Base-by-base conservation (phyloP, 1,140 invertebrate genomes). In the Brachionus manjavacas region DNA sequence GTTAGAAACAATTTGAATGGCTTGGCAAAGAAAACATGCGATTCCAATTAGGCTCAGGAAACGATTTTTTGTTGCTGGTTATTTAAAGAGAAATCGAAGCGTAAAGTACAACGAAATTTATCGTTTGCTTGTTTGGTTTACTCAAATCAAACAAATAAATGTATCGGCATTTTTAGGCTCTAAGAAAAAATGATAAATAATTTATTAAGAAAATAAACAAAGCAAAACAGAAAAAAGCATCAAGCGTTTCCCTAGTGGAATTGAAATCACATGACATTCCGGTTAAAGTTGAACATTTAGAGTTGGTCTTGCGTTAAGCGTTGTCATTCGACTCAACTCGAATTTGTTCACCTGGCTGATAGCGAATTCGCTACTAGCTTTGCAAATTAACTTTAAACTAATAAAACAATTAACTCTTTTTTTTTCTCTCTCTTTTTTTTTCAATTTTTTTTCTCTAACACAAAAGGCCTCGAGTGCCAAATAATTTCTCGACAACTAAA, bases 211-310 rank as follows among this genome's bases (percentile, higher is more conserved):
- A 68, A 28, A 68, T 68, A 31, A 28, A 68, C 68, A 39, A 28
- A 12, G 14, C 12, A 28, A 6, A 68, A 68, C 20, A 68, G 4
- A 23, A 12, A n/a, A 64, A 64, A 64, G 20, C 60, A 64, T 64
- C 14, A 20, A 39, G 68, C 68, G 68, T 72, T 72, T 72, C 68
- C 68, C n/a, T 72, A 28, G 28, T 72, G n/a, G 35, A 72, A 72
- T 72, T 39, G 11, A 72, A 72, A 72, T 39, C 68, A 72, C 68
- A 72, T 72, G 68, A 35, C 68, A 35, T 68, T 35, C 31, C 23
- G 64, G 31, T 31, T 28, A 68, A 68, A 68, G 25, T 28, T 31
- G 64, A 35, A 68, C 25, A 68, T 31, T 31, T 31, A 31, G 64
- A 68, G 64, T 68, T 28, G 31, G 64, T 68, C 23, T 28, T 68